Conservation (phyloP, 2,113 vertebrate species). For the Myiozetetes cayanensis region DNA sequence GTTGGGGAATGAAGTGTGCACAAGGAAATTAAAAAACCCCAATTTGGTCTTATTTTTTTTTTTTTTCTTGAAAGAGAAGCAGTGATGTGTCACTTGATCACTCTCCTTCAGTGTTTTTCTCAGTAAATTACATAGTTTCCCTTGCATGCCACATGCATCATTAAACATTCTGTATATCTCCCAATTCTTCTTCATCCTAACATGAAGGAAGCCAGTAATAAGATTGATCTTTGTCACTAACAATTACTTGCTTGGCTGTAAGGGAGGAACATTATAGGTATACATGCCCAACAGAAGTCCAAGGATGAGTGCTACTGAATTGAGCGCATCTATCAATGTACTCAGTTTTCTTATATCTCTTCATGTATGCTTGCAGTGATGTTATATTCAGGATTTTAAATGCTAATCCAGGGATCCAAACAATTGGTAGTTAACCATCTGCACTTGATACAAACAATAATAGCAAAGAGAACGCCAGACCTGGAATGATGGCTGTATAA, state of each 20-base stretch:
- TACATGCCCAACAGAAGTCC: not conserved
- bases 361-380: not conserved
- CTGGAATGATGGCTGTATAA: not conserved
- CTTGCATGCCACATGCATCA: not conserved
- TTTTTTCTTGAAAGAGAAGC: not conserved
- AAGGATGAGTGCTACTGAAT: not conserved
- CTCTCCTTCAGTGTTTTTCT: not conserved
- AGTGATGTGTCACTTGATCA: not conserved
- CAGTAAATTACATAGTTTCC: slow-evolving; percentile 18
- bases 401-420: not conserved
- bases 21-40: not conserved
- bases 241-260: not conserved
- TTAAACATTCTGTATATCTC: not conserved
- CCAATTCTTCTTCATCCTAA: not conserved
- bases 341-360: not conserved
- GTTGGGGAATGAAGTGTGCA: not conserved
- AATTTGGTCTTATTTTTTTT: not conserved
- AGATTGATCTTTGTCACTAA: slow-evolving; percentile 36
- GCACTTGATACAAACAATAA: not conserved
- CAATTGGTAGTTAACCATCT: not conserved
- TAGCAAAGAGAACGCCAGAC: not conserved
- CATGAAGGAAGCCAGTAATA: not conserved
- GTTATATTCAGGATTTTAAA: not conserved
- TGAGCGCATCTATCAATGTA: not conserved
- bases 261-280: not conserved